A percentile compares a stretch with the other conserved stretches of the same genome.
Evolutionary conservation across 2,888 invertebrate genomes (phyloP).

Genomic region (Deroplatys truncata): DNA sequence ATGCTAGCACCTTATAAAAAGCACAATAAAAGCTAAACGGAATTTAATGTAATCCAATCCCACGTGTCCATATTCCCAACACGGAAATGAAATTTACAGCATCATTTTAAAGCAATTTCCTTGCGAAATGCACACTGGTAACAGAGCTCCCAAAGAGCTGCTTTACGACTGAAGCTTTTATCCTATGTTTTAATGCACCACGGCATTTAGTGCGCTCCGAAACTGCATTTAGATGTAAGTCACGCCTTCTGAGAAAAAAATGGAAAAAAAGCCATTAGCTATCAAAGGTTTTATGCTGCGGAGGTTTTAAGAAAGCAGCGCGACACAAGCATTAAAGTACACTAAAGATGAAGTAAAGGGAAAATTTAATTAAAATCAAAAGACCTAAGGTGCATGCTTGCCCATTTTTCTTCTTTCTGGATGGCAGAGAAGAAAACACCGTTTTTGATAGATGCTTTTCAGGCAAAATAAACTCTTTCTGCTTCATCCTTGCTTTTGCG

Average conservation of each 20-base stretch:
- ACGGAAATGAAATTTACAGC: neutral
- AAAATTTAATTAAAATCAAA: neutral
- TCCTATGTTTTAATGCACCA: neutral
- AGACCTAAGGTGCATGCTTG: neutral
- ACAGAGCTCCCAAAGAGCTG: neutral
- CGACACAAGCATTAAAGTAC: neutral
- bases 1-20: no score
- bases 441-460: neutral
- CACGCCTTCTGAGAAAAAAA: neutral
- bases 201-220: neutral
- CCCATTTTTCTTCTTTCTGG: neutral
- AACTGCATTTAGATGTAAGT: neutral
- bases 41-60: no score
- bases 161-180: neutral
- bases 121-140: neutral
- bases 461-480: no score
- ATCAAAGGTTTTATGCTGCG: neutral
- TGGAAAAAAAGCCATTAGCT: neutral
- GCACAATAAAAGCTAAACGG: no score
- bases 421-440: neutral
- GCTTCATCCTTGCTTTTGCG: no score
- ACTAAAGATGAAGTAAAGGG: neutral
- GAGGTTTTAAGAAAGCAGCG: neutral
- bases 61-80: neutral
- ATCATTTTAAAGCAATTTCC: neutral